A percentile compares a stretch with the other conserved stretches of the same genome.
phyloP scores from a whole-genome alignment of 2,113 vertebrate species.

The Thalassarche chlororhynchos region DNA sequence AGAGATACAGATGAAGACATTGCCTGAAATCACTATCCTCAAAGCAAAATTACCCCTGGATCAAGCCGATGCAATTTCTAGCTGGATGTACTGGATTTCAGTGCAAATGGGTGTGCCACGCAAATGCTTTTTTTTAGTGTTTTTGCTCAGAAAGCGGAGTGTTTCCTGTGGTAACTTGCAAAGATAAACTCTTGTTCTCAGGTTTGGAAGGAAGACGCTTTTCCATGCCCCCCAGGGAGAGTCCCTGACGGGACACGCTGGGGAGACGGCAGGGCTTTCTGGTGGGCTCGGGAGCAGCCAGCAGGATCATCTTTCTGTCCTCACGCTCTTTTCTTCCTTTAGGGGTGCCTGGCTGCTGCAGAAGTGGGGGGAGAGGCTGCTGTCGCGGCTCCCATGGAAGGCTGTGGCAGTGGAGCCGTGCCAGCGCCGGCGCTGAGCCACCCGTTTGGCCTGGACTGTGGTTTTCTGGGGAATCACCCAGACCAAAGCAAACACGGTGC shows the following conservation, averaged over 20 bases:
- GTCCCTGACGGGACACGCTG: not conserved
- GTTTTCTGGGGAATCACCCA: constrained; percentile 26
- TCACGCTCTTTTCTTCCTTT: not conserved
- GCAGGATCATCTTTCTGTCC: not conserved
- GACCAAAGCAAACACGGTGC: not conserved
- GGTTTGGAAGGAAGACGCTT: not conserved
- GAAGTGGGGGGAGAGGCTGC: not conserved
- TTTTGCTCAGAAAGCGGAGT: not conserved
- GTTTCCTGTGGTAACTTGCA: constrained; percentile 12
- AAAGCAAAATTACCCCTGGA: not conserved
- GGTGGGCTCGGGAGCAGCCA: not conserved
- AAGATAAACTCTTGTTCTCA: not conserved
- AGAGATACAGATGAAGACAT: not conserved
- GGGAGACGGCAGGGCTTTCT: not conserved
- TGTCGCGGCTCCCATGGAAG: not conserved
- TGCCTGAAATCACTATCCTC: not conserved
- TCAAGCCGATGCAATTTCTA: not conserved
- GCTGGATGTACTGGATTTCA: not conserved
- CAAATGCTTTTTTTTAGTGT: not conserved
- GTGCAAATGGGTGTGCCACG: not conserved
- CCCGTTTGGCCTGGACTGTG: not conserved
- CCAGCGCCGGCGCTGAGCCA: fast-evolving
- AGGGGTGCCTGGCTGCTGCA: not conserved
- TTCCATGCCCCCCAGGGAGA: not conserved
- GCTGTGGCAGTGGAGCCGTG: not conserved